These are phyloP conservation scores for Brenthis daphne DNA, from an alignment of 2,888 invertebrate genomes.

Conservation along the genomic window DNA sequence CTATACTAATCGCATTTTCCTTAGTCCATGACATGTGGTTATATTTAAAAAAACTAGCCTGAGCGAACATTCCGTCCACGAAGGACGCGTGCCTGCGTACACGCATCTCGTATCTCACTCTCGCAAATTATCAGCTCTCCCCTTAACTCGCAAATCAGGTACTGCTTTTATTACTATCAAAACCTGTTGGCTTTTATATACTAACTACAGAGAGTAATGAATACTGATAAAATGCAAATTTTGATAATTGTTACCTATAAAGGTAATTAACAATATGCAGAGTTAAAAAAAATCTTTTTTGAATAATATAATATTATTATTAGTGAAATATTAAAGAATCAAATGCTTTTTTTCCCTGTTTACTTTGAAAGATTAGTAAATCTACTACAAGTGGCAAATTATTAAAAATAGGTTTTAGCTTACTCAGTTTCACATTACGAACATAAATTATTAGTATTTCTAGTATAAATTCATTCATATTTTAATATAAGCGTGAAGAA, in stretches of 20 bases:
- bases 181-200: constrained; percentile 54
- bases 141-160: constrained; percentile 45
- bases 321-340: neutral
- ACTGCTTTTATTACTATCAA: constrained; percentile 60
- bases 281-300: neutral
- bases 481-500: too few relatives aligned
- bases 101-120: constrained; percentile 55
- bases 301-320: neutral
- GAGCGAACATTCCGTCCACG: constrained; percentile 60
- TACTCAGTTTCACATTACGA: too few relatives aligned
- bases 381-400: too few relatives aligned
- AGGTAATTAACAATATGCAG: neutral
- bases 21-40: constrained; percentile 44
- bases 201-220: constrained; percentile 56
- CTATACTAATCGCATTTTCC: neutral
- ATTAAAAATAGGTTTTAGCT: too few relatives aligned
- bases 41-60: constrained; percentile 57
- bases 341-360: too few relatives aligned
- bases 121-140: constrained; percentile 35
- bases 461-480: too few relatives aligned
- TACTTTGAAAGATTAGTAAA: too few relatives aligned
- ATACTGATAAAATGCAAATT: constrained; percentile 60
- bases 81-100: constrained; percentile 77
- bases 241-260: constrained; percentile 33
- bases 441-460: too few relatives aligned